Percentiles rank a stretch among this genome's conserved stretches.
Evolutionary conservation across 2,888 invertebrate genomes (phyloP).

Genomic region (Enchytraeus crypticus): DNA sequence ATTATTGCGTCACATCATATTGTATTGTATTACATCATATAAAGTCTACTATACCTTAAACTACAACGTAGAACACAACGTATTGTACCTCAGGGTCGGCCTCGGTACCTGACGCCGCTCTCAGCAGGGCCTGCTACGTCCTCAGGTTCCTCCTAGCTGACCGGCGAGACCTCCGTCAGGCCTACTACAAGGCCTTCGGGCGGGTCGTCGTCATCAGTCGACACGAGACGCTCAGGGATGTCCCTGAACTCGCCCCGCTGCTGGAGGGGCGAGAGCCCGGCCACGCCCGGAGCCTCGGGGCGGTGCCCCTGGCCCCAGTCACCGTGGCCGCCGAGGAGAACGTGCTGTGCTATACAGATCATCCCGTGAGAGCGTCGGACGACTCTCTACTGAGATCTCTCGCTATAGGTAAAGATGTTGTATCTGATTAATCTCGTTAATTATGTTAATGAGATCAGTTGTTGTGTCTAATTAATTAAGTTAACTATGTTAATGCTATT

Average conservation of each 20-base stretch:
- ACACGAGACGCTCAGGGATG: conserved; percentile 25
- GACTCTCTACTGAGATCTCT: conserved; percentile 23
- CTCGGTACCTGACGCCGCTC: conserved; percentile 30
- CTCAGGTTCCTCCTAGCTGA: conserved; percentile 36
- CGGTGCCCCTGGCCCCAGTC: conserved; percentile 29
- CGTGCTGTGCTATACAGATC: conserved; percentile 27
- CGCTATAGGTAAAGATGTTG: too few relatives aligned
- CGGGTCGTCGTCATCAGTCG: conserved; percentile 32
- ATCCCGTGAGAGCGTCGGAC: conserved; percentile 8
- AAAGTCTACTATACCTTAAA: not conserved
- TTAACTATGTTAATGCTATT: too few relatives aligned
- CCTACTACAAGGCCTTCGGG: conserved; percentile 32
- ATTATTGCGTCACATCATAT: not conserved
- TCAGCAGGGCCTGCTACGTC: conserved; percentile 36
- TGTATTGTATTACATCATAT: not conserved
- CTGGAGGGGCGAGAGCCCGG: conserved; percentile 24
- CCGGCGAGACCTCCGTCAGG: conserved; percentile 28
- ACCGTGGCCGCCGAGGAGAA: conserved; percentile 34
- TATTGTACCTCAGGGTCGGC: conserved; percentile 27
- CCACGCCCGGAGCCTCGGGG: conserved; percentile 31
- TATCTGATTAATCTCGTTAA: too few relatives aligned
- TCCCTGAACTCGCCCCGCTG: conserved; percentile 32
- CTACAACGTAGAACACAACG: not conserved
- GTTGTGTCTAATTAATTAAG: too few relatives aligned
- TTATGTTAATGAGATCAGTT: too few relatives aligned